phyloP scores from a whole-genome alignment of 1,140 invertebrate species.

The Hypsibius dujardini region DNA sequence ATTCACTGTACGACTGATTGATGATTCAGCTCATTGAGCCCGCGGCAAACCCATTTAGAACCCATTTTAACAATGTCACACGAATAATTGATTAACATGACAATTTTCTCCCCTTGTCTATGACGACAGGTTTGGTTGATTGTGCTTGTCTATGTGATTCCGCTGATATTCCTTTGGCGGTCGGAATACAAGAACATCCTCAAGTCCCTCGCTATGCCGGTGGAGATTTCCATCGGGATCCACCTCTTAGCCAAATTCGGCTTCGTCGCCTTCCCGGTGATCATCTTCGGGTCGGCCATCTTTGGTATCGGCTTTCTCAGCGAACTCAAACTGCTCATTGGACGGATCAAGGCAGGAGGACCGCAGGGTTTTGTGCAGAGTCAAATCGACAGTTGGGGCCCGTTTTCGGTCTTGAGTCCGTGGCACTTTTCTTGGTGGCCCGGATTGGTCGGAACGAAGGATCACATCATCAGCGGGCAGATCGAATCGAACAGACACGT shows the following conservation, averaged over 20 bases:
- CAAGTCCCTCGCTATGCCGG: neutral
- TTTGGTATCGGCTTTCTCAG: neutral
- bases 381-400: neutral
- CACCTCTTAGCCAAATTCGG: neutral
- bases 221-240: neutral
- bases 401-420: neutral
- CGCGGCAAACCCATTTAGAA: too few species aligned
- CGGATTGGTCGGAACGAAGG: neutral
- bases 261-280: neutral
- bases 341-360: neutral
- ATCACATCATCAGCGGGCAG: neutral
- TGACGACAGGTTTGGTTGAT: neutral
- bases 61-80: too few species aligned
- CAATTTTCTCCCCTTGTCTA: neutral
- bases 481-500: too few species aligned
- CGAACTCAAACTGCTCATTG: neutral
- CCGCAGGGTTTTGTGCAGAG: neutral
- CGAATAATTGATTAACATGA: neutral
- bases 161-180: neutral
- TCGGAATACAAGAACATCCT: neutral
- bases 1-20: too few species aligned
- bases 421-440: slow-evolving; percentile 5
- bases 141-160: neutral
- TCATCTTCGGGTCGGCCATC: neutral
- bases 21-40: too few species aligned